Percentiles rank a stretch among this genome's conserved stretches.
Conservation (phyloP, 2,113 vertebrate species). For the Urocitellus parryii region DNA sequence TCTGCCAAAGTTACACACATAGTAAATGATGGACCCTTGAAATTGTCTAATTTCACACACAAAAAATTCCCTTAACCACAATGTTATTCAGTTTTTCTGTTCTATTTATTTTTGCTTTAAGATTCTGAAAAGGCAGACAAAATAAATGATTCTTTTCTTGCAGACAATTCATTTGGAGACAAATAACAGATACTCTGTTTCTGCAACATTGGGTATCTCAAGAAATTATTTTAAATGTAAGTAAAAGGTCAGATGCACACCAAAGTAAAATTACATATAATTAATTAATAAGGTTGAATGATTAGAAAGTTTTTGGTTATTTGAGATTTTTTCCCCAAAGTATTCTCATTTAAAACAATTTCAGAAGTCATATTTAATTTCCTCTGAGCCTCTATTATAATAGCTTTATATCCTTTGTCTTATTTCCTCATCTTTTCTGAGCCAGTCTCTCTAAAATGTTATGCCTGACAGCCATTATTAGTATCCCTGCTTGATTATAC, state of each 20-base stretch:
- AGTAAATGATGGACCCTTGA: background rate
- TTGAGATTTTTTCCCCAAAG: background rate
- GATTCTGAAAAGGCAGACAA: background rate
- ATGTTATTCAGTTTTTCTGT: background rate
- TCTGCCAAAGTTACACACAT: background rate
- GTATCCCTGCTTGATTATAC: conserved; percentile 39
- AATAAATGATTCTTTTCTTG: background rate
- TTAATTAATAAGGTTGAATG: background rate
- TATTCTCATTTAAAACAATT: conserved; percentile 33
- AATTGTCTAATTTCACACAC: background rate
- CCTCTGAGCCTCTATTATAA: background rate
- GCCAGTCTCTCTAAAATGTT: conserved; percentile 46
- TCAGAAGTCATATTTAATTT: conserved; percentile 41
- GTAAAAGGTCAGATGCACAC: background rate
- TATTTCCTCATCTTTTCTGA: conserved; percentile 34
- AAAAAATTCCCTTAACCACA: background rate
- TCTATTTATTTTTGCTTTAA: background rate
- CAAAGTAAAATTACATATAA: conserved; percentile 24
- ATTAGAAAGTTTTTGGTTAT: background rate
- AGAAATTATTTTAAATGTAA: background rate
- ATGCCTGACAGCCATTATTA: conserved; percentile 59
- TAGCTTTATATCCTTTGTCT: conserved; percentile 41
- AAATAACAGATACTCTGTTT: background rate
- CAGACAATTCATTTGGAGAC: background rate
- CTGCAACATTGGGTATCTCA: background rate